Base-by-base conservation (phyloP, 1,140 invertebrate species). In the Pinna nobilis region DNA sequence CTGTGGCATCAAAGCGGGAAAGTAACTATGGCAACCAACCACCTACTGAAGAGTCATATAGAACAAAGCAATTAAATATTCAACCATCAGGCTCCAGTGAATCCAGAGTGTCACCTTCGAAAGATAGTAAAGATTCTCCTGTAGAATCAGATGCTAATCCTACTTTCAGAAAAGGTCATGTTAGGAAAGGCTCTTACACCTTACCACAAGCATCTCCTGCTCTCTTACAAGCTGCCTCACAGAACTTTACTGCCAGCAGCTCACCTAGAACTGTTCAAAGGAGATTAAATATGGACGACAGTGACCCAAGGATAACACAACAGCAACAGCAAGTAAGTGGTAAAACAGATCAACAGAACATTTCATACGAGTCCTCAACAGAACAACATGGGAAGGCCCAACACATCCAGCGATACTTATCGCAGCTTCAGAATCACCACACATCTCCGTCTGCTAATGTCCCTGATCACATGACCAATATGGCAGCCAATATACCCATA, bases 351-450 rank as follows among this genome's bases (percentile, higher is more conserved):
- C 32, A 32, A 44, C 35, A 63, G 18, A 63, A 63, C 23, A 41
- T 63, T 7, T 63, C 59, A 18, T 18, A 41, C 3, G 44, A 70
- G 35, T 39, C 61, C 7, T 47, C 37, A 35, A 51, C 61, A 23
- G 74, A 76, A 57, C 61, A 71, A 47, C 71, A 67, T 51, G 68
- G 60, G 25, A 84, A 85, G 64, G 80, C 73, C 33, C 82, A 85
- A 65, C 83, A 85, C 63, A 81, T 85, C 33, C 77, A 79, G 47
- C 73, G 72, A 37, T 85, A 85, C 44, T 61, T 85, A 28, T 68
- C 68, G 32, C 82, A 82, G 41, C 76, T 84, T n/a, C 68, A 76
- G 25, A 55, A 33, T 15, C 73, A 75, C 18, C 15, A 33, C 5
- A 33, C n/a, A 0, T 15, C 30, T 33, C 37, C 55, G 18, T 33